Percentiles rank a stretch among this genome's conserved stretches.
phyloP scores from a whole-genome alignment of 92 coral and sea anemone genomes.

The Blastomussa wellsi region DNA sequence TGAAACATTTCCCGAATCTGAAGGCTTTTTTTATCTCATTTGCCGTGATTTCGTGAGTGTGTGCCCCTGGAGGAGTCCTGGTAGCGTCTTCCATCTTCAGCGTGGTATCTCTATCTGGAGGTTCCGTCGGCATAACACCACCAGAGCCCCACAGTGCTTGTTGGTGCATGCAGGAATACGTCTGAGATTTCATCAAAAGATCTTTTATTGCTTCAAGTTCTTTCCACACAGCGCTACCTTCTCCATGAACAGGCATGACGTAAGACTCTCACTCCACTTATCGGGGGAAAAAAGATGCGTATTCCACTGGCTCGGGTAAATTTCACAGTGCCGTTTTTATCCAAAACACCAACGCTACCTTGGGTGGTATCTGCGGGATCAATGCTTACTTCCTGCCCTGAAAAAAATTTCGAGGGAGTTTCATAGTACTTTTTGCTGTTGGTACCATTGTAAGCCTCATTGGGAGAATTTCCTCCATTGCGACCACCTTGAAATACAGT shows the following conservation, averaged over 20 bases:
- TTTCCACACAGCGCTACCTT: conserved; percentile 82
- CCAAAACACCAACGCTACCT: conserved; percentile 64
- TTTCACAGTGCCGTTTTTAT: conserved; percentile 40
- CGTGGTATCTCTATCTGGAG: conserved; percentile 45
- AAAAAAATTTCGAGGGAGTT: conserved; percentile 59
- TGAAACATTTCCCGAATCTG: not conserved
- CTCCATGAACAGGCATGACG: conserved; percentile 89
- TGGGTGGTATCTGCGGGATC: conserved; percentile 76
- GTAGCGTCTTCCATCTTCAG: conserved; percentile 47
- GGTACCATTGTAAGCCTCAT: conserved; percentile 68
- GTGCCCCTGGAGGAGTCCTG: conserved; percentile 53
- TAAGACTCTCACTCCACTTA: conserved; percentile 53
- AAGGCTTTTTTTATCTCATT: conserved; percentile 22
- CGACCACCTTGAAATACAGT: conserved; percentile 62
- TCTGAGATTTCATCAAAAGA: conserved; percentile 61
- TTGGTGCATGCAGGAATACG: conserved; percentile 55
- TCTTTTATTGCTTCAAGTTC: conserved; percentile 79
- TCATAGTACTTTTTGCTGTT: conserved; percentile 58
- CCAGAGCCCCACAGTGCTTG: conserved; percentile 51
- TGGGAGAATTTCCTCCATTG: conserved; percentile 32
- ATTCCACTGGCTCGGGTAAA: conserved; percentile 74
- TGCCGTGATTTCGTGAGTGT: conserved; percentile 58
- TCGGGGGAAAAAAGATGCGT: conserved; percentile 69
- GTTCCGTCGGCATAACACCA: conserved; percentile 56
- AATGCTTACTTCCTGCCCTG: conserved; percentile 55